Evolutionary conservation across 2,888 invertebrate species (phyloP).

Genomic region (Zygogramma bicolorata): DNA sequence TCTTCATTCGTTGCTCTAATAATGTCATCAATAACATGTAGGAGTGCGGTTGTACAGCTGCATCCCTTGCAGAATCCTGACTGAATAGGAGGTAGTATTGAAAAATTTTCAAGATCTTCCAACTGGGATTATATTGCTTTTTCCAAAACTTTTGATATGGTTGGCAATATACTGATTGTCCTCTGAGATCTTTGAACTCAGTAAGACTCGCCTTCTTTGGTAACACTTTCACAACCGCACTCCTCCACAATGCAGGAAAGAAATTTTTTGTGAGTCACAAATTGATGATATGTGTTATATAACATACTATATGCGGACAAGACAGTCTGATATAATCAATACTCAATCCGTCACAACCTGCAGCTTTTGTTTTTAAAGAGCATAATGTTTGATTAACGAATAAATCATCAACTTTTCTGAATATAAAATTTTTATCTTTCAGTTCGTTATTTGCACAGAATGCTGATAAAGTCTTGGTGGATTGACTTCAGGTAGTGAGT

Average conservation of each 20-base stretch:
- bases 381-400: background rate
- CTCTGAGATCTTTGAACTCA: background rate
- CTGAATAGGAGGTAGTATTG: no score
- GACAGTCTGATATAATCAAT: background rate
- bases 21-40: background rate
- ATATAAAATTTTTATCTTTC: background rate
- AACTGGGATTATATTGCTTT: background rate
- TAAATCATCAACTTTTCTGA: background rate
- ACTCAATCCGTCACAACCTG: no score
- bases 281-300: no score
- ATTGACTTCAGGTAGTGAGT: background rate
- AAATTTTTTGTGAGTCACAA: no score
- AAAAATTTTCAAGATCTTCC: background rate
- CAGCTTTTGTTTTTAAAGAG: background rate
- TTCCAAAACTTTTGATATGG: background rate
- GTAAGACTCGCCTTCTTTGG: background rate
- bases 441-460: background rate
- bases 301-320: background rate
- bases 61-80: background rate
- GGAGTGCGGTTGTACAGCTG: background rate
- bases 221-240: no score
- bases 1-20: background rate
- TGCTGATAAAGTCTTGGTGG: background rate
- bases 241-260: background rate
- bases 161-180: background rate